phyloP scores from a whole-genome alignment of 2,797 vertebrate species.

The Aulostomus chinensis region DNA sequence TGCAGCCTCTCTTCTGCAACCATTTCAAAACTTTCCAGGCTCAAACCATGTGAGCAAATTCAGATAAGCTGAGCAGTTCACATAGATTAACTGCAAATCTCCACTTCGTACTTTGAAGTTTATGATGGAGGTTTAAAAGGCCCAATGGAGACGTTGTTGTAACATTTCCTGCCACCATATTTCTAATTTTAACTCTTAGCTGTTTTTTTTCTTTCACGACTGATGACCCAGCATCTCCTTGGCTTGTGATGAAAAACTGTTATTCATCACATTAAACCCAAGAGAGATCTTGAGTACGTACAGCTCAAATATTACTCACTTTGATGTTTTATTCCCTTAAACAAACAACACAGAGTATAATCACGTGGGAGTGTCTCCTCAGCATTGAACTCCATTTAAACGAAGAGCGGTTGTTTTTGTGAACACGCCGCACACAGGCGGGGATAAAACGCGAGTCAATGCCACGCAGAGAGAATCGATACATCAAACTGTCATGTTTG shows the following conservation, averaged over 20 bases:
- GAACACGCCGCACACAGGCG: slow-evolving; percentile 12
- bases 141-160: neutral
- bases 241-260: neutral
- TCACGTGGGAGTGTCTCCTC: neutral
- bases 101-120: neutral
- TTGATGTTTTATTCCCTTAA: slow-evolving; percentile 13
- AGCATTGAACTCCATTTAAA: slow-evolving; percentile 15
- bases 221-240: too few relatives aligned
- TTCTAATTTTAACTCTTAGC: too few relatives aligned
- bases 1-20: slow-evolving; percentile 10
- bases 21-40: too few relatives aligned
- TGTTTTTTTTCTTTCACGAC: too few relatives aligned
- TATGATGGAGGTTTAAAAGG: neutral
- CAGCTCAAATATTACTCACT: slow-evolving; percentile 10
- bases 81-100: neutral
- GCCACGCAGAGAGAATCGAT: slow-evolving; percentile 42
- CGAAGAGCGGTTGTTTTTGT: neutral
- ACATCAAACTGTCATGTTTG: slow-evolving; percentile 13
- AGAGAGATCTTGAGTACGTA: neutral
- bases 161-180: neutral
- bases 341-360: slow-evolving; percentile 10
- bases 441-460: slow-evolving; percentile 39
- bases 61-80: slow-evolving; percentile 13
- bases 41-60: slow-evolving; percentile 13
- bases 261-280: slow-evolving; percentile 6